Evolutionary conservation across 2,113 vertebrate genomes (phyloP).

Genomic region (Phyllostomus hastatus): DNA sequence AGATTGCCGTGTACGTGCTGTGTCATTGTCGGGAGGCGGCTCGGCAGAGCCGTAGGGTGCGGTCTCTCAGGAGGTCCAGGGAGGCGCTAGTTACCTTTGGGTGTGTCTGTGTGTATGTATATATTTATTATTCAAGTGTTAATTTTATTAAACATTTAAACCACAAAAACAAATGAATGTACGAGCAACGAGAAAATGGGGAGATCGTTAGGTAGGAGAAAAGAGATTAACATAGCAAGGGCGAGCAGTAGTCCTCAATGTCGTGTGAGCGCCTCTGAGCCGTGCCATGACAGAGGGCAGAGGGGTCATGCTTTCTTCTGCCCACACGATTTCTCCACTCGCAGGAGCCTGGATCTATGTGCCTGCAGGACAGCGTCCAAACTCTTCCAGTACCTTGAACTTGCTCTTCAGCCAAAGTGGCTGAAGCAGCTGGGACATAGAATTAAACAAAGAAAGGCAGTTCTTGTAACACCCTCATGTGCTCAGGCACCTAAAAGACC

Average conservation of each 20-base stretch:
- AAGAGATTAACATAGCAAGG: rapidly evolving
- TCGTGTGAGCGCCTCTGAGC: not conserved
- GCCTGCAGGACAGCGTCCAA: not conserved
- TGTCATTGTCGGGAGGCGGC: not conserved
- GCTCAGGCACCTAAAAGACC: not conserved
- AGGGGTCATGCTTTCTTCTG: too few species aligned
- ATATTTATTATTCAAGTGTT: too few species aligned
- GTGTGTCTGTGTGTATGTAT: too few species aligned
- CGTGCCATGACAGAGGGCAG: too few species aligned
- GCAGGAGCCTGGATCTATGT: not conserved
- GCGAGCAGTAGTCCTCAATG: rapidly evolving
- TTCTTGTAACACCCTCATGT: rapidly evolving
- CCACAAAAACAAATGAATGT: not conserved
- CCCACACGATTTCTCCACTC: not conserved
- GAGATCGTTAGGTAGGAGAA: not conserved
- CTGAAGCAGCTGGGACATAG: not conserved
- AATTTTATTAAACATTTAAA: conserved; percentile 48
- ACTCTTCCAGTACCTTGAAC: not conserved
- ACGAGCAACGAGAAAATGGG: not conserved
- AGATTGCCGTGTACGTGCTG: not conserved
- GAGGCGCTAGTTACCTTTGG: not conserved
- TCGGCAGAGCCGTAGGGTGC: not conserved
- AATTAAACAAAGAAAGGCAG: not conserved
- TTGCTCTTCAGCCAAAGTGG: not conserved
- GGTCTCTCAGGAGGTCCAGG: not conserved